Conservation (phyloP, 1,140 invertebrate species). For the Cecropterus lyciades region DNA sequence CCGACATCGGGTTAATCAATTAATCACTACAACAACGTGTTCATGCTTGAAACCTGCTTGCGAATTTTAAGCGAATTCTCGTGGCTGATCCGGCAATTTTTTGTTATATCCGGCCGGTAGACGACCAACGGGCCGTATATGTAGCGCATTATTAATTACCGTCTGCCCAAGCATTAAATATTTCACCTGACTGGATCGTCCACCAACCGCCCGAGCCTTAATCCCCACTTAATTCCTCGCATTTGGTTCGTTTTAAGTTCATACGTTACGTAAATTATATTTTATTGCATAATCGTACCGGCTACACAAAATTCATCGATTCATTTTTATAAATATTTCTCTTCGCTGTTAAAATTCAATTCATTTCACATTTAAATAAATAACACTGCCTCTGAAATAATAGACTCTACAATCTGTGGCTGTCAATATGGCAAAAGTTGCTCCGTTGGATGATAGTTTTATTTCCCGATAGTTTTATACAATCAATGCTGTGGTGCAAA, state of each 20-base stretch:
- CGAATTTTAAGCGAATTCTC: slow-evolving; percentile 54
- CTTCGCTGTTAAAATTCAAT: background rate
- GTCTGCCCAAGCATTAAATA: slow-evolving; percentile 69
- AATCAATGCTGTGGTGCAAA: background rate
- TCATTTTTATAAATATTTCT: background rate
- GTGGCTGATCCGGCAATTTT: slow-evolving; percentile 64
- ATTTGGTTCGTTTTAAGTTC: slow-evolving; percentile 48
- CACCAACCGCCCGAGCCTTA: slow-evolving; percentile 56
- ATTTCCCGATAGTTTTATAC: background rate
- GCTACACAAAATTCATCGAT: background rate
- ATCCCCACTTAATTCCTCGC: slow-evolving; percentile 68
- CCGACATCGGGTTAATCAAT: background rate
- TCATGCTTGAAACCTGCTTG: slow-evolving; percentile 22
- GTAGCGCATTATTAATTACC: slow-evolving; percentile 73
- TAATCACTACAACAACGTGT: slow-evolving; percentile 4
- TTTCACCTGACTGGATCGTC: slow-evolving; percentile 70
- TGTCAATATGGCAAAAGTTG: background rate
- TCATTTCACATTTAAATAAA: background rate
- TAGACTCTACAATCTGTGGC: background rate
- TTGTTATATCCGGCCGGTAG: slow-evolving; percentile 57
- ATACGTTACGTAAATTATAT: slow-evolving; percentile 49
- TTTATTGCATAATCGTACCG: background rate
- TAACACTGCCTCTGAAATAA: background rate
- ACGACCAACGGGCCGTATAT: slow-evolving; percentile 50
- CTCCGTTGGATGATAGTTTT: background rate